These are phyloP conservation scores for Ptiloglossa arizonensis DNA, from an alignment of 1,140 invertebrate species.

Conservation along the genomic window DNA sequence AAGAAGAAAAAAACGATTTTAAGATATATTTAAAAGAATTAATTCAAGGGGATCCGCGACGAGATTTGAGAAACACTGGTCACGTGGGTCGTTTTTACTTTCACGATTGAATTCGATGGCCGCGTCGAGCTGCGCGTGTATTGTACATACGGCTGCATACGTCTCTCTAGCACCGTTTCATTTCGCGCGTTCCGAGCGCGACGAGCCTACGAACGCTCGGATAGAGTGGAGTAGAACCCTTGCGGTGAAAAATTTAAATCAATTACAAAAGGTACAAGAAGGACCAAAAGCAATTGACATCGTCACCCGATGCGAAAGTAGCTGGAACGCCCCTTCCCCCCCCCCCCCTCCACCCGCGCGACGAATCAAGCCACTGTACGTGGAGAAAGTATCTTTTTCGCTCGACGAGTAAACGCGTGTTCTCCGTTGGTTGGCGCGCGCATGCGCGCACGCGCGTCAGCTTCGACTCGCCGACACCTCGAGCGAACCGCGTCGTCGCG, in stretches of 20 bases:
- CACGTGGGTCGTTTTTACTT: background rate
- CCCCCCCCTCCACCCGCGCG: no score
- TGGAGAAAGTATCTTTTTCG: conserved; percentile 1
- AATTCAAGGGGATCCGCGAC: no score
- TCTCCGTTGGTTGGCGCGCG: background rate
- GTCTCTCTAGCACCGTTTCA: background rate
- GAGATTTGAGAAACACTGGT: background rate
- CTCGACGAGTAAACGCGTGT: background rate
- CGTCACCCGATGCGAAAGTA: conserved; percentile 22
- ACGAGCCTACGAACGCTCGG: no score
- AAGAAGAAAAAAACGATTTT: no score
- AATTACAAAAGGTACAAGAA: conserved; percentile 50
- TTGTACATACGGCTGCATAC: background rate
- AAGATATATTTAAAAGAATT: no score
- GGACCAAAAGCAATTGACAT: conserved; percentile 54
- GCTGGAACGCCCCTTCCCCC: no score
- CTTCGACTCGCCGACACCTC: no score
- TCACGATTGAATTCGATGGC: background rate
- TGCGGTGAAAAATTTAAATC: conserved; percentile 28
- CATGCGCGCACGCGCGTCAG: no score
- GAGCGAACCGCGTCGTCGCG: no score
- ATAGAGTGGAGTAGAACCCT: background rate
- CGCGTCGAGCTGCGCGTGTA: background rate
- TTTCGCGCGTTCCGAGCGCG: background rate
- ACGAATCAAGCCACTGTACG: background rate